Base-by-base conservation (phyloP, 2,888 invertebrate species). In the Cremastinae sp. region DNA sequence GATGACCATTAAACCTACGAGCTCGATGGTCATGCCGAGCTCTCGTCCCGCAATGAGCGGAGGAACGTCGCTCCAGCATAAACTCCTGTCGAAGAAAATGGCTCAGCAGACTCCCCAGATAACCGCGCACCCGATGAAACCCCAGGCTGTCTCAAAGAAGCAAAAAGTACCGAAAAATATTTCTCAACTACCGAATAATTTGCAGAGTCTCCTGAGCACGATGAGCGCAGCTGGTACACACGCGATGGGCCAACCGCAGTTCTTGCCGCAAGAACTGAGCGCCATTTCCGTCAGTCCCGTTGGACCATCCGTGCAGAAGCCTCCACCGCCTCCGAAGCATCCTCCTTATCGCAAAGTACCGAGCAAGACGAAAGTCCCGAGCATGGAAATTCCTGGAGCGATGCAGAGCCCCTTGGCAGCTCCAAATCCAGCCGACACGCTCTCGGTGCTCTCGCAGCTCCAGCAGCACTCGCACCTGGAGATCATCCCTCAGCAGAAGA, bases 381-480 rank as follows among this genome's bases (percentile, higher is more conserved):
- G 59, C 2, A 28, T 75, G 65, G 80, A 56, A 45, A 76, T 68
- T 35, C 71, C 56, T n/a, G 74, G 51, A 0, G 9, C 80, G 1
- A 49, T 83, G 7, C 68, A 84, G 0, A 80, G 62, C 39, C 65
- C 80, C 0, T 75, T 82, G 7, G 35, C 82, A 0, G 62, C 81
- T 10, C 18, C 80, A 0, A 85, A 81, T 16, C 75, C 85, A 0
- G 83, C 74, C 0, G 87, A 87, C 10, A 80, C 85, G 1, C 75
- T 87, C 0, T 84, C 87, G 1, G 83, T 88, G 73, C 73, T 89
- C 0, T 82, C 86, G 0, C 89, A 89, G 37, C 79, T 89, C 9
- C 86, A 88, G 45, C 89, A 89, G 28, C 89, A 89, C 37, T 85
- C 89, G 0, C 87, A 88, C 69, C 79, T 89, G 22, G 89, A 89